Evolutionary conservation across 2,113 vertebrate genomes (phyloP).

Genomic region (Pristiophorus japonicus): DNA sequence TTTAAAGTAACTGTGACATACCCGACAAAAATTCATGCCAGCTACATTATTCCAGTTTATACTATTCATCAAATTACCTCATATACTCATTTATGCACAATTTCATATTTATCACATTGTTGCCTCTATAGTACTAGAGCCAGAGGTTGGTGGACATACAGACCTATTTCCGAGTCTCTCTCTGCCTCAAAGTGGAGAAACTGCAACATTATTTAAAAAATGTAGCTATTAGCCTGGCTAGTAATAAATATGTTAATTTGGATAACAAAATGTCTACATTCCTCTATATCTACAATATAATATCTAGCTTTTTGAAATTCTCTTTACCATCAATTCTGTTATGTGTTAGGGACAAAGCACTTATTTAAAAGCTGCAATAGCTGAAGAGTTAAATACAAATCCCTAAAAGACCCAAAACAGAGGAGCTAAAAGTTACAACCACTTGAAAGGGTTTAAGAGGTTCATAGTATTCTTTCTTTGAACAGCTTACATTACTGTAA

Average conservation of each 20-base stretch:
- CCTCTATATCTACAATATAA: not conserved
- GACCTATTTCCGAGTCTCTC: not conserved
- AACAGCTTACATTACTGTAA: slow-evolving; percentile 33
- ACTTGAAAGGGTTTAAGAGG: slow-evolving; percentile 23
- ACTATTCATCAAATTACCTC: not conserved
- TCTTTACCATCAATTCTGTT: not conserved
- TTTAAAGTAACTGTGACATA: not conserved
- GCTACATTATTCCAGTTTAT: not conserved
- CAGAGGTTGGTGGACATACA: not conserved
- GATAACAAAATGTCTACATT: not conserved
- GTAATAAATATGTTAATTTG: not conserved
- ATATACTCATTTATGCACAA: not conserved
- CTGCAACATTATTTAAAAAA: not conserved
- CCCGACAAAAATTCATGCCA: not conserved
- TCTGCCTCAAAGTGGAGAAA: not conserved
- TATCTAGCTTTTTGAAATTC: not conserved
- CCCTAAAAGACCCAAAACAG: not conserved
- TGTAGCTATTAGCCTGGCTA: not conserved
- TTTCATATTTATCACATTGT: not conserved
- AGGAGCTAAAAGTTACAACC: not conserved
- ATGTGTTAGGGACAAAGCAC: not conserved
- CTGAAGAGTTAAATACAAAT: slow-evolving; percentile 1
- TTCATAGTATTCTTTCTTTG: slow-evolving; percentile 31
- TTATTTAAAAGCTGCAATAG: slow-evolving; percentile 2
- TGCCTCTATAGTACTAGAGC: not conserved